Evolutionary conservation across 2,888 invertebrate genomes (phyloP).

Genomic region (Zaprionus obscuricornis): DNA sequence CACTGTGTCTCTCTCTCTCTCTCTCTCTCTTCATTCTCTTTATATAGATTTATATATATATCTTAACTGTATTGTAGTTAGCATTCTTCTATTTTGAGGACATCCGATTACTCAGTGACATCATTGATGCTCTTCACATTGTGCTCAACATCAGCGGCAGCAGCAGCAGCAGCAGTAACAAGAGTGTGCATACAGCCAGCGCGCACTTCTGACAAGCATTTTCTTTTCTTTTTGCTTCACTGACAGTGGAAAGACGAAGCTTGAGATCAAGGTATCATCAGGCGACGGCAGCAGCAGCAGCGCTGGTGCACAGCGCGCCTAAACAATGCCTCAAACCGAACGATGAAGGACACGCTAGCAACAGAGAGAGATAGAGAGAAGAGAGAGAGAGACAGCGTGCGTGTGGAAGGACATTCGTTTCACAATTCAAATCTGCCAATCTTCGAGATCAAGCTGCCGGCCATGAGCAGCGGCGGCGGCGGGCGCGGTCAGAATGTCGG

Average conservation of each 20-base stretch:
- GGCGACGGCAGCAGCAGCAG: no score
- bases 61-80: no score
- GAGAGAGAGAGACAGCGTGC: neutral
- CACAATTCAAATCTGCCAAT: slow-evolving; percentile 57
- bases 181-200: no score
- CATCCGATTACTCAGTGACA: slow-evolving; percentile 29
- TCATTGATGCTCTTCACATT: slow-evolving; percentile 38
- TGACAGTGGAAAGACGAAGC: slow-evolving; percentile 4
- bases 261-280: slow-evolving; percentile 24
- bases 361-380: neutral
- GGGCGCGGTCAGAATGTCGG: no score
- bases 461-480: neutral
- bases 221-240: slow-evolving; percentile 3
- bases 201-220: neutral
- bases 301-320: slow-evolving; percentile 38
- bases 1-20: no score
- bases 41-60: no score
- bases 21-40: no score
- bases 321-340: slow-evolving; percentile 39
- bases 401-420: slow-evolving; percentile 47
- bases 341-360: slow-evolving; percentile 29
- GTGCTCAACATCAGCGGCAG: slow-evolving; percentile 16
- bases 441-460: slow-evolving; percentile 48
- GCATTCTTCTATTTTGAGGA: neutral
- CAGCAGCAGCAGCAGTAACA: no score